Evolutionary conservation across 2,113 vertebrate species (phyloP).

Genomic region (Scortum barcoo): DNA sequence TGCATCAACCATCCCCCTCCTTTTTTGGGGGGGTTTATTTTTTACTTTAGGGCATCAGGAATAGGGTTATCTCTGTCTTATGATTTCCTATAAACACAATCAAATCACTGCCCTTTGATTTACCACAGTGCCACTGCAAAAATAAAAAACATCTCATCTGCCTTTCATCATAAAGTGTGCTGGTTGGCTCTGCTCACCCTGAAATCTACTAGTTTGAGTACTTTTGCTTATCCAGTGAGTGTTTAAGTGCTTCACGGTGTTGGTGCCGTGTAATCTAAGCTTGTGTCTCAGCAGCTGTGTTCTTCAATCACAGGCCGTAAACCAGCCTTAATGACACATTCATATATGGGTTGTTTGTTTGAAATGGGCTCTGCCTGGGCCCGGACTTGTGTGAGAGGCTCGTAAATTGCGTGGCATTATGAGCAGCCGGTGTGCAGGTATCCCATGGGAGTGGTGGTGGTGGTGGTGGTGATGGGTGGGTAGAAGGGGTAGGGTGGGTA

Average conservation of each 20-base stretch:
- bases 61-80: not conserved
- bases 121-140: conserved; percentile 19
- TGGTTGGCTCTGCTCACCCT: conserved; percentile 29
- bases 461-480: too few relatives aligned
- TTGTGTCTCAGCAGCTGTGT: not conserved
- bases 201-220: not conserved
- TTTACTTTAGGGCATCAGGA: conserved; percentile 15
- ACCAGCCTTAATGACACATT: conserved; percentile 23
- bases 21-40: not conserved
- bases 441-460: conserved; percentile 73
- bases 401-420: conserved; percentile 54
- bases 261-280: not conserved
- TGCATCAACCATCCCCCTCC: conserved; percentile 4
- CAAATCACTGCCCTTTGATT: conserved; percentile 63
- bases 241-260: not conserved
- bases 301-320: not conserved
- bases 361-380: conserved; percentile 8
- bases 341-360: conserved; percentile 8
- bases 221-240: not conserved
- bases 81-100: conserved; percentile 42
- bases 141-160: conserved; percentile 32
- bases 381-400: conserved; percentile 35
- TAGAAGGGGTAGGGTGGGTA: too few relatives aligned
- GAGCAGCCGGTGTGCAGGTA: conserved; percentile 67
- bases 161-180: conserved; percentile 38